These are phyloP conservation scores for Eretmodus cyanostictus DNA, from an alignment of 2,113 vertebrate species.

Conservation along the genomic window DNA sequence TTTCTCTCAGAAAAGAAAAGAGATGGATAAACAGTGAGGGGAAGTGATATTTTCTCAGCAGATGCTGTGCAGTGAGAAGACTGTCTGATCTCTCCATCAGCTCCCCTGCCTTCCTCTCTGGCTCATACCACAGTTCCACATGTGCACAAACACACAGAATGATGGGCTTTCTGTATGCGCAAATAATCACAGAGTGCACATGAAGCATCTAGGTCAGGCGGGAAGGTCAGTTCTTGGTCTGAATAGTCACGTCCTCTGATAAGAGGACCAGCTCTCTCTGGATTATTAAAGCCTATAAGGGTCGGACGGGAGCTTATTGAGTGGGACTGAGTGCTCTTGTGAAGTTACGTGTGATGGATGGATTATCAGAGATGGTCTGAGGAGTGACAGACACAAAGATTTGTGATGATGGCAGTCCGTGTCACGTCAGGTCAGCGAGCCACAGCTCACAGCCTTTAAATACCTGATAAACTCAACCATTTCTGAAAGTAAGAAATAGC, in stretches of 20 bases:
- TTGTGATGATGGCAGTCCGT: conserved; percentile 1
- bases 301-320: conserved; percentile 12
- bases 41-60: not conserved
- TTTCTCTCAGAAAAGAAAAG: not conserved
- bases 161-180: not conserved
- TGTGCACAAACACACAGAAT: not conserved
- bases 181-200: not conserved
- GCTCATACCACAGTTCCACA: not conserved
- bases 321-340: conserved; percentile 13
- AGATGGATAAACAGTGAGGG: not conserved
- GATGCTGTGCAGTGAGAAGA: not conserved
- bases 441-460: not conserved
- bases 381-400: conserved; percentile 6
- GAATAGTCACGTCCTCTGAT: conserved; percentile 18
- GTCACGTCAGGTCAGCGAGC: not conserved
- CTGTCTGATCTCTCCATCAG: not conserved
- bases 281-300: conserved; percentile 16
- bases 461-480: not conserved
- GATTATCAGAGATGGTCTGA: not conserved
- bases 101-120: not conserved
- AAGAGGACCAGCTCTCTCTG: not conserved
- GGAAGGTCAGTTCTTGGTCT: conserved; percentile 35
- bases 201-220: not conserved
- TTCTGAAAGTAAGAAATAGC: not conserved
- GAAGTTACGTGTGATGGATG: conserved; percentile 27